These are phyloP conservation scores for Cloeon dipterum DNA, from an alignment of 2,888 invertebrate genomes.

Conservation along the genomic window DNA sequence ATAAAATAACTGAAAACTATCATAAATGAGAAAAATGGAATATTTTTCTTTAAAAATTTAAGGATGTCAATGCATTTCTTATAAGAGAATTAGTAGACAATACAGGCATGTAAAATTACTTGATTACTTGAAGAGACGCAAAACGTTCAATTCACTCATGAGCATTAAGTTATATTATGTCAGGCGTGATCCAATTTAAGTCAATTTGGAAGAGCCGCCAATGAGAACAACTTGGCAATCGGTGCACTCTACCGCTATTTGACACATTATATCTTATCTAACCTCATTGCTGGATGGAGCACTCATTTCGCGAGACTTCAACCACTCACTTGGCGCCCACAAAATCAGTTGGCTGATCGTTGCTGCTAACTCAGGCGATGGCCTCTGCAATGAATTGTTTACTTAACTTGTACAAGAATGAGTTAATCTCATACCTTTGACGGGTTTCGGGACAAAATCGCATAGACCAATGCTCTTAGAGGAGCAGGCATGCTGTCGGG, in stretches of 20 bases:
- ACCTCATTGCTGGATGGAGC: conserved; percentile 39
- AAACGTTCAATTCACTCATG: too few species aligned
- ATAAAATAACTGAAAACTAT: too few species aligned
- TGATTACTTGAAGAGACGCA: too few species aligned
- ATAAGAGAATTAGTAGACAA: too few species aligned
- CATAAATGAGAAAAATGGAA: too few species aligned
- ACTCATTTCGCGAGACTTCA: conserved; percentile 21
- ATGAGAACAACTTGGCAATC: too few species aligned
- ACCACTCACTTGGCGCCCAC: conserved; percentile 52
- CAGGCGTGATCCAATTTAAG: too few species aligned
- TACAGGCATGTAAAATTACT: too few species aligned
- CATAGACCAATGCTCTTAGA: conserved; percentile 30
- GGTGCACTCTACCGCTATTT: background rate
- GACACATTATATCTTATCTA: conserved; percentile 5
- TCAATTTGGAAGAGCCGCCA: background rate
- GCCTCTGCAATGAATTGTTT: conserved; percentile 24
- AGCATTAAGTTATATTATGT: too few species aligned
- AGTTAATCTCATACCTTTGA: conserved; percentile 22
- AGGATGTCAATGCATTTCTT: too few species aligned
- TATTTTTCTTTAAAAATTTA: too few species aligned
- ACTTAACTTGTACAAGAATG: background rate
- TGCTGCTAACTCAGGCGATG: conserved; percentile 44
- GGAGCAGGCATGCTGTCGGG: conserved; percentile 29
- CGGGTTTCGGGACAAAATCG: conserved; percentile 35
- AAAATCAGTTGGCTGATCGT: conserved; percentile 47